A percentile compares a stretch with the other conserved stretches of the same genome.
Evolutionary conservation across 2,113 vertebrate species (phyloP).

Genomic region (Gila orcuttii): DNA sequence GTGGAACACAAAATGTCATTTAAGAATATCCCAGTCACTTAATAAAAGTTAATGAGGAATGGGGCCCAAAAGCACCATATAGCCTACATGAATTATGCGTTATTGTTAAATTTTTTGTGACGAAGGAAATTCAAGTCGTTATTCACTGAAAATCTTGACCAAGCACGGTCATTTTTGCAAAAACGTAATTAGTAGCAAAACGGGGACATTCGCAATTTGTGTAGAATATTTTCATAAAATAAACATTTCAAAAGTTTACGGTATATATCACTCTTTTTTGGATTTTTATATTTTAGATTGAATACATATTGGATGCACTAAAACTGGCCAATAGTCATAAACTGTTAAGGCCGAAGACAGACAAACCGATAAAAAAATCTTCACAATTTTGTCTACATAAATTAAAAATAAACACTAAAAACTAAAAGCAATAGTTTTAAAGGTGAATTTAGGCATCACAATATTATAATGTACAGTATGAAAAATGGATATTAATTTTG

Average conservation of each 20-base stretch:
- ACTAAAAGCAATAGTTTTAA: background rate
- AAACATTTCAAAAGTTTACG: background rate
- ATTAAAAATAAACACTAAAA: background rate
- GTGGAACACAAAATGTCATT: background rate
- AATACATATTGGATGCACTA: background rate
- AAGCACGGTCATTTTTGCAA: background rate
- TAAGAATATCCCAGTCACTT: background rate
- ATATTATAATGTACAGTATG: background rate
- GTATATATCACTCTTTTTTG: background rate
- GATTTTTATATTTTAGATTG: background rate
- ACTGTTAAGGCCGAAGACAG: background rate
- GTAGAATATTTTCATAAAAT: background rate
- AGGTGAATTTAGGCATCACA: background rate
- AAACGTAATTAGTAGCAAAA: background rate
- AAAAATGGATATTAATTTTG: too few species aligned
- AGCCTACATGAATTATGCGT: background rate
- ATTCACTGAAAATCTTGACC: background rate
- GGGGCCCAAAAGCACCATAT: background rate
- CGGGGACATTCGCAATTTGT: background rate
- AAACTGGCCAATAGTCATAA: background rate
- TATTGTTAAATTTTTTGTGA: background rate
- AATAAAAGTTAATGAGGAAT: background rate
- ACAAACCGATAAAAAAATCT: background rate
- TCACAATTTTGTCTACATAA: background rate
- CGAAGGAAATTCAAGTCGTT: background rate